These are phyloP conservation scores for Gymnothorax reevesii DNA, from an alignment of 2,797 vertebrate species.

Conservation along the genomic window DNA sequence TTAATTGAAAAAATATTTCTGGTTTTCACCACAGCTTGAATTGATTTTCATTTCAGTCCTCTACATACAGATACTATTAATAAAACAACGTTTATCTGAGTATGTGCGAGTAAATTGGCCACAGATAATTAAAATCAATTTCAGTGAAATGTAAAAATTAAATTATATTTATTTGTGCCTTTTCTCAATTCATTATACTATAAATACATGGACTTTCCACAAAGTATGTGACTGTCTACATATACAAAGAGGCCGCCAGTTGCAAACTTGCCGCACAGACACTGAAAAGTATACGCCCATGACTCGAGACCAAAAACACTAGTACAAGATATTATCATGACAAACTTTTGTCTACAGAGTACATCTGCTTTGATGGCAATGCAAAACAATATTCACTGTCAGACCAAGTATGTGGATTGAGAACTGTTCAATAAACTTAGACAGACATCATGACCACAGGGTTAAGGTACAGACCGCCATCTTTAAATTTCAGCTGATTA, in stretches of 20 bases:
- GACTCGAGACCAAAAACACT: neutral
- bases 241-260: neutral
- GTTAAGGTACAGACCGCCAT: neutral
- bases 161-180: neutral
- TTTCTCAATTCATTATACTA: neutral
- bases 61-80: neutral
- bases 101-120: neutral
- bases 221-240: neutral
- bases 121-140: neutral
- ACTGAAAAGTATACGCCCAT: neutral
- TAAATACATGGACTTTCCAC: neutral
- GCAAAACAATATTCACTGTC: neutral
- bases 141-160: neutral
- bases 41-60: neutral
- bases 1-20: slow-evolving; percentile 4
- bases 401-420: neutral
- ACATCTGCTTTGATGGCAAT: neutral
- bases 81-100: neutral
- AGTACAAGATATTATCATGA: neutral
- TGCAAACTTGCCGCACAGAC: neutral
- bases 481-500: neutral
- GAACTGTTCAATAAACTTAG: neutral
- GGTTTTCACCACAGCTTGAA: neutral
- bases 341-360: slow-evolving; percentile 19
- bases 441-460: neutral